Percentiles rank a stretch among this genome's conserved stretches.
phyloP scores from a whole-genome alignment of 2,113 vertebrate genomes.

The Callithrix jacchus region DNA sequence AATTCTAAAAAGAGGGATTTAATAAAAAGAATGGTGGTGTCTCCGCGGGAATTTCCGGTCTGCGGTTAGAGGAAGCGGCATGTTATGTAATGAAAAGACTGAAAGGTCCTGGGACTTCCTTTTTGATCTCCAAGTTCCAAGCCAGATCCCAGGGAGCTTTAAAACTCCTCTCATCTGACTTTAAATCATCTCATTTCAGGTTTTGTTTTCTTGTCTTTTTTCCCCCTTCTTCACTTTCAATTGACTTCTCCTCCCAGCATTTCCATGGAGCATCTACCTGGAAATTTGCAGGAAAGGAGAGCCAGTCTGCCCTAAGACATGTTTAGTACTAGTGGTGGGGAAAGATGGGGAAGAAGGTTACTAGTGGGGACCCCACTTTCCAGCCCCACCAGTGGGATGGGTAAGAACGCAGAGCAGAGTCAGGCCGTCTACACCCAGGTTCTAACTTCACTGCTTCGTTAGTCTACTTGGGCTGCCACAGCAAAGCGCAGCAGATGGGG shows the following conservation, averaged over 20 bases:
- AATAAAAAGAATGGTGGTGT: neutral
- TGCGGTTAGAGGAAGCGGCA: neutral
- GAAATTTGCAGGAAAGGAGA: neutral
- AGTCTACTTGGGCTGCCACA: neutral
- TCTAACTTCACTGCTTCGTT: neutral
- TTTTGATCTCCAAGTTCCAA: slow-evolving; percentile 62
- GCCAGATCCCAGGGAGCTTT: slow-evolving; percentile 14
- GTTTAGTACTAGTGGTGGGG: neutral
- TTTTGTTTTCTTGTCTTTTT: neutral
- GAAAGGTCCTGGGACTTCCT: neutral
- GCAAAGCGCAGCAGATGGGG: too few relatives aligned
- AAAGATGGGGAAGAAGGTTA: neutral
- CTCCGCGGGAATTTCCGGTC: neutral
- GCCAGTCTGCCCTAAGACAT: neutral
- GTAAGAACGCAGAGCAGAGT: neutral
- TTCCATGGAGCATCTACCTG: neutral
- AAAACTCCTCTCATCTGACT: slow-evolving; percentile 48
- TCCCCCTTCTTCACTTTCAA: neutral
- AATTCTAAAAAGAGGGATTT: neutral
- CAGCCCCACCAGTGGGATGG: neutral
- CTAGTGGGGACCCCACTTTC: too few relatives aligned
- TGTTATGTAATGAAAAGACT: slow-evolving; percentile 50
- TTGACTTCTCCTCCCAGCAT: neutral
- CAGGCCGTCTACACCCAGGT: neutral
- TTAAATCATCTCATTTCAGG: slow-evolving; percentile 41